Percentiles rank a stretch among this genome's conserved stretches.
phyloP scores from a whole-genome alignment of 1,140 invertebrate species.

The Drosophila orena region DNA sequence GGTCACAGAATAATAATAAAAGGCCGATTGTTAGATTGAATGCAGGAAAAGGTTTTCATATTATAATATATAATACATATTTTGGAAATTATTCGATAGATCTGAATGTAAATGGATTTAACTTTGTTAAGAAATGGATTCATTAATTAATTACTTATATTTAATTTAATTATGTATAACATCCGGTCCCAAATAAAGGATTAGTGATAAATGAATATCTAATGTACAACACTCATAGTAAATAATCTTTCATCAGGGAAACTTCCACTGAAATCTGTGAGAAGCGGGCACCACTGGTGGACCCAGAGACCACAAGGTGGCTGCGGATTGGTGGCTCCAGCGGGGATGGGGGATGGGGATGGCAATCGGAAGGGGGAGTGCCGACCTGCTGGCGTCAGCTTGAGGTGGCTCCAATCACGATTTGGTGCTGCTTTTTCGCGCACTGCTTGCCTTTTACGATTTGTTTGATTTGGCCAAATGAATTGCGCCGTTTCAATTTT shows the following conservation, averaged over 20 bases:
- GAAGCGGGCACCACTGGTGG: not conserved
- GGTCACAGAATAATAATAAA: no score
- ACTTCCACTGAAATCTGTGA: not conserved
- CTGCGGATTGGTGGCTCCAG: slow-evolving; percentile 21
- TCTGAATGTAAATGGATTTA: no score
- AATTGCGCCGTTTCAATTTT: slow-evolving; percentile 78
- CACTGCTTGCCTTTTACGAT: slow-evolving; percentile 77
- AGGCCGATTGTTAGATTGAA: no score
- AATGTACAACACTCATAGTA: no score
- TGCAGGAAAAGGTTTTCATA: no score
- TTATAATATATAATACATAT: no score
- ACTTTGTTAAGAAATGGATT: not conserved
- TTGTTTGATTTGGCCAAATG: slow-evolving; percentile 82
- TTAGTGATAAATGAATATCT: no score
- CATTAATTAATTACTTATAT: no score
- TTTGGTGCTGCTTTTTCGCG: slow-evolving; percentile 47
- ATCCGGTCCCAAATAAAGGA: no score
- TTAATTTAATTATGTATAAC: no score
- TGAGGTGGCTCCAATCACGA: slow-evolving; percentile 81
- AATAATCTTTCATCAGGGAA: not conserved
- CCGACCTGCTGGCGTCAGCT: slow-evolving; percentile 67
- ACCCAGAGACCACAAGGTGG: slow-evolving; percentile 7
- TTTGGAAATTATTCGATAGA: no score
- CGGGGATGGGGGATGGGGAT: not conserved
- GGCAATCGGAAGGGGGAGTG: slow-evolving; percentile 18